These are phyloP conservation scores for Archegozetes longisetosus DNA, from an alignment of 1,140 invertebrate species.

Conservation along the genomic window DNA sequence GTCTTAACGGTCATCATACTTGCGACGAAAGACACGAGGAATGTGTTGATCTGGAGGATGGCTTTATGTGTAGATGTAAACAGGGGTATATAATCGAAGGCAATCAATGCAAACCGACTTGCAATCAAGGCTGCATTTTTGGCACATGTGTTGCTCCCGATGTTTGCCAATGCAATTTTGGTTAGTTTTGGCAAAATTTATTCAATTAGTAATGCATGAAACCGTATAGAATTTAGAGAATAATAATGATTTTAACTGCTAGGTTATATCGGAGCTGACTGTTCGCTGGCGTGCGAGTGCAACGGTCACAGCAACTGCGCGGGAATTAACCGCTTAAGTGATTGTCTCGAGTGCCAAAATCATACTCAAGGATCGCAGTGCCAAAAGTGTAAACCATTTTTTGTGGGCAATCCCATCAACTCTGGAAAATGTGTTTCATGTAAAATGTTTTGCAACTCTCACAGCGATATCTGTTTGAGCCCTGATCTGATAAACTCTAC, in stretches of 20 bases:
- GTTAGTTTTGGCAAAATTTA: constrained; percentile 29
- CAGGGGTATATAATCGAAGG: constrained; percentile 45
- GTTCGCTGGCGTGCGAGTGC: constrained; percentile 80
- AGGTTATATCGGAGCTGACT: constrained; percentile 72
- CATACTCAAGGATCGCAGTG: constrained; percentile 69
- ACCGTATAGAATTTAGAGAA: no score
- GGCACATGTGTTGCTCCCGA: constrained; percentile 70
- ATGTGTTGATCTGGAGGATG: constrained; percentile 52
- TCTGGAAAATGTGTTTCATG: constrained; percentile 74
- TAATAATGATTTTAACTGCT: background rate
- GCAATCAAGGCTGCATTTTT: constrained; percentile 70
- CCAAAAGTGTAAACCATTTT: constrained; percentile 68
- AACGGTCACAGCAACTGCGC: constrained; percentile 84
- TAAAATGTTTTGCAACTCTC: constrained; percentile 70
- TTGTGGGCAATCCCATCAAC: constrained; percentile 74
- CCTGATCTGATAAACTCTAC: constrained; percentile 22
- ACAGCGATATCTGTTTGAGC: constrained; percentile 61
- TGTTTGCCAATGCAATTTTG: constrained; percentile 76
- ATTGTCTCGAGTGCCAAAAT: constrained; percentile 70
- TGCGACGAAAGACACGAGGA: constrained; percentile 70
- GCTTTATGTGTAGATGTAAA: constrained; percentile 73
- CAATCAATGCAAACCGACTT: constrained; percentile 57
- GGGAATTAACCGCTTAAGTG: constrained; percentile 60
- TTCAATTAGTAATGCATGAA: background rate
- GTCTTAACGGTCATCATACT: constrained; percentile 71